Conservation (phyloP, 2,113 vertebrate genomes). For the Motacilla alba region DNA sequence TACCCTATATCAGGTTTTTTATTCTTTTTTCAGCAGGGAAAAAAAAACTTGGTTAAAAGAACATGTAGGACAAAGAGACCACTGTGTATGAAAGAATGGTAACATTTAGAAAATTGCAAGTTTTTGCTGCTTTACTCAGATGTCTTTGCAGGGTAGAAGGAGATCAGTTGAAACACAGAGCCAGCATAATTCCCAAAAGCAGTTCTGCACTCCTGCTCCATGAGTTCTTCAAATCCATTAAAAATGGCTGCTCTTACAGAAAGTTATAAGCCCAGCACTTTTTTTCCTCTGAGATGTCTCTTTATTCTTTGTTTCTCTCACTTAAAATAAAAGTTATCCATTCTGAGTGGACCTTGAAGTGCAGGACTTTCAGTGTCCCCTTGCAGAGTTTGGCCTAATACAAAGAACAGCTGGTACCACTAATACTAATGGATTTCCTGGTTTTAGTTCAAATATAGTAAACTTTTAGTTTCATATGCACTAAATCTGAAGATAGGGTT, state of each 20-base stretch:
- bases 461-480: constrained; percentile 21
- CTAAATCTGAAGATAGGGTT: constrained; percentile 44
- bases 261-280: background rate
- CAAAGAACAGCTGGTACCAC: constrained; percentile 41
- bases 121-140: background rate
- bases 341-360: background rate
- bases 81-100: background rate
- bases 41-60: background rate
- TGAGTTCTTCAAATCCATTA: background rate
- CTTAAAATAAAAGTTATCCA: background rate
- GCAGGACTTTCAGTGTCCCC: background rate
- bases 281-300: background rate
- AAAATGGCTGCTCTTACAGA: background rate
- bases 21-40: background rate
- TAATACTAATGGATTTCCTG: constrained; percentile 62
- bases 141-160: background rate
- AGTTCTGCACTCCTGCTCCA: background rate
- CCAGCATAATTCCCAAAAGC: background rate
- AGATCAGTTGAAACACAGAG: background rate
- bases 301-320: background rate
- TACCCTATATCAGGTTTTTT: background rate
- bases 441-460: constrained; percentile 54
- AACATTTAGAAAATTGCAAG: background rate
- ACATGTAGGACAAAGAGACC: background rate
- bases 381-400: background rate